Percentiles rank a stretch among this genome's conserved stretches.
Conservation (phyloP, 2,888 invertebrate species). For the Arctia plantaginis region DNA sequence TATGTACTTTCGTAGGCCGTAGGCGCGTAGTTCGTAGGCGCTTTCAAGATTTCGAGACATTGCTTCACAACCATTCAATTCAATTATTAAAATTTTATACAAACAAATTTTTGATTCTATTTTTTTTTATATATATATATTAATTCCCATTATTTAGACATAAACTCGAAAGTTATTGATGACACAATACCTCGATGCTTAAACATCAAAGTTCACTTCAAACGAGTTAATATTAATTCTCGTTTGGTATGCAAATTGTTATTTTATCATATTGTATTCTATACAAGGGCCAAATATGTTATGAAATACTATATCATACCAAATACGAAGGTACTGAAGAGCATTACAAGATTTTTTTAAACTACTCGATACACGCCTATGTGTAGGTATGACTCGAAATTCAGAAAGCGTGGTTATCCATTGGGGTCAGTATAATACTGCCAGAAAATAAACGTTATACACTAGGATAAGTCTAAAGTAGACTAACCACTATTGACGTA, state of each 20-base stretch:
- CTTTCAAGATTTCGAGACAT: slow-evolving; percentile 16
- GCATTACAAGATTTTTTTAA: too few relatives aligned
- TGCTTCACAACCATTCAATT: slow-evolving; percentile 15
- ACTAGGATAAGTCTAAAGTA: too few relatives aligned
- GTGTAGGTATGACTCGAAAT: too few relatives aligned
- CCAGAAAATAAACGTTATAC: not conserved
- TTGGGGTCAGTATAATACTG: too few relatives aligned
- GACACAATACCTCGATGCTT: slow-evolving; percentile 46
- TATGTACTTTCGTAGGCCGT: slow-evolving; percentile 11
- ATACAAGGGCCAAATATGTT: not conserved
- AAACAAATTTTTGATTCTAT: slow-evolving; percentile 24
- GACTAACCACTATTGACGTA: too few relatives aligned
- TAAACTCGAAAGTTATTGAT: slow-evolving; percentile 42
- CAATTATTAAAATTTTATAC: slow-evolving; percentile 27
- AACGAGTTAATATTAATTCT: slow-evolving; percentile 51
- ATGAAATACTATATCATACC: not conserved
- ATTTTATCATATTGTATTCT: slow-evolving; percentile 34
- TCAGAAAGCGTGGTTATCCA: too few relatives aligned
- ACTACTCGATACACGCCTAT: not conserved
- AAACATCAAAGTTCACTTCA: slow-evolving; percentile 44
- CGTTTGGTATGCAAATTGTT: slow-evolving; percentile 37
- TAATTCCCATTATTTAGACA: slow-evolving; percentile 25
- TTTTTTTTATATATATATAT: too few relatives aligned
- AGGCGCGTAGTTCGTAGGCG: slow-evolving; percentile 41
- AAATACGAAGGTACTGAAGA: not conserved